Percentiles rank a stretch among this genome's conserved stretches.
These are phyloP conservation scores for Danio choprae DNA, from an alignment of 2,797 vertebrate species.

Conservation along the genomic window DNA sequence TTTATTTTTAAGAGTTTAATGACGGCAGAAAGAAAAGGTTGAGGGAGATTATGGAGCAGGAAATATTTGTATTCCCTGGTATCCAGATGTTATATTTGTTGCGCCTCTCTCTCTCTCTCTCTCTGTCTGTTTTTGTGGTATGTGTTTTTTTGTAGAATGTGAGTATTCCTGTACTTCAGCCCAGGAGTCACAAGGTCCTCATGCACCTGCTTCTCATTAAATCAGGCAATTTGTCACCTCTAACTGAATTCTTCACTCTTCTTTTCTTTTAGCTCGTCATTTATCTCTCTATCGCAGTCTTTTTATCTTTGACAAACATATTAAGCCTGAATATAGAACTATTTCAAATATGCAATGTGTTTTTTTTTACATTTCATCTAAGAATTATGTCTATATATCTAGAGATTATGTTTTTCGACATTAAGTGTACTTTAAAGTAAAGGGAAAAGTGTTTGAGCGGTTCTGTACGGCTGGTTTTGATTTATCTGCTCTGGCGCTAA, in stretches of 20 bases:
- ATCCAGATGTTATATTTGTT: constrained; percentile 77
- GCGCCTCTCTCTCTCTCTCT: constrained; percentile 25
- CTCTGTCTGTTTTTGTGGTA: constrained; percentile 65
- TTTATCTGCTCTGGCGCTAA: not conserved
- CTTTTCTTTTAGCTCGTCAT: not conserved
- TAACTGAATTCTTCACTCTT: constrained; percentile 62
- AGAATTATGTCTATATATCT: not conserved
- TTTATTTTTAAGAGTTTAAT: not conserved
- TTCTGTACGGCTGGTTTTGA: constrained; percentile 6
- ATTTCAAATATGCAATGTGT: not conserved
- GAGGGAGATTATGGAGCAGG: constrained; percentile 17
- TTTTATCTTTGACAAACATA: constrained; percentile 23
- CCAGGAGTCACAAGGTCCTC: constrained; percentile 32
- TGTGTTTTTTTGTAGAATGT: constrained; percentile 71
- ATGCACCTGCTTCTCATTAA: constrained; percentile 75
- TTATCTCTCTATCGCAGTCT: constrained; percentile 23
- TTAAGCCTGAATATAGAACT: not conserved
- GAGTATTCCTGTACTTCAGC: constrained; percentile 7
- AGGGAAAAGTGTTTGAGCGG: too few relatives aligned
- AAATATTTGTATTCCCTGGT: constrained; percentile 68
- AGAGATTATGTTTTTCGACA: not conserved
- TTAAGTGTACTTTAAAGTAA: not conserved
- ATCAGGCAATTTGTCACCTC: constrained; percentile 71
- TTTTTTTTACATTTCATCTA: not conserved
- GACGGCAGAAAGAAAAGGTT: constrained; percentile 13